Evolutionary conservation across 2,888 invertebrate species (phyloP).

Genomic region (Adelognathus sp.): DNA sequence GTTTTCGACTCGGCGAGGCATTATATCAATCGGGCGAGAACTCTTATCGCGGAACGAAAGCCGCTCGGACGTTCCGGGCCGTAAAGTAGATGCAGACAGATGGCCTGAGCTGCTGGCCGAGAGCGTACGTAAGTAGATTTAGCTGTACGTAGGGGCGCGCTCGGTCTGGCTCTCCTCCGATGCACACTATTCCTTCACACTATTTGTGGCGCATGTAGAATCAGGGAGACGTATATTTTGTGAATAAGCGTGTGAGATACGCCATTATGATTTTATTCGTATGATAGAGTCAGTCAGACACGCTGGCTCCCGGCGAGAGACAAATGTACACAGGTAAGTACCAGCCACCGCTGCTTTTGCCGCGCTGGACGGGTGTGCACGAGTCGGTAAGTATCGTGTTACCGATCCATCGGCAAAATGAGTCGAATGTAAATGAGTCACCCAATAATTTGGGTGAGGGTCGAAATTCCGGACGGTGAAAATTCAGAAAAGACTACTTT

Average conservation of each 20-base stretch:
- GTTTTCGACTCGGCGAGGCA: too few relatives aligned
- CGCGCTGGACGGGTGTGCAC: constrained; percentile 9
- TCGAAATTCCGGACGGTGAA: too few relatives aligned
- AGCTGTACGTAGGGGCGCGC: constrained; percentile 11
- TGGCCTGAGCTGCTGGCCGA: constrained; percentile 24
- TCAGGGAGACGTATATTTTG: too few relatives aligned
- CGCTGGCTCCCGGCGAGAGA: constrained; percentile 9
- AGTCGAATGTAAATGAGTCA: too few relatives aligned
- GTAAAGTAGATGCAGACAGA: constrained; percentile 50
- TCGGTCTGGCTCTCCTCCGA: constrained; percentile 7
- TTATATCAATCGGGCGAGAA: too few relatives aligned
- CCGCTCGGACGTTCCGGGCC: constrained; percentile 33
- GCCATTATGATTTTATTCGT: too few relatives aligned
- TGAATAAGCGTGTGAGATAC: too few relatives aligned
- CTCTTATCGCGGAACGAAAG: constrained; percentile 42
- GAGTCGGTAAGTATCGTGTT: not conserved
- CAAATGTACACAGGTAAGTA: constrained; percentile 44
- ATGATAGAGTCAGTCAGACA: not conserved
- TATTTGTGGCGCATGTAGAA: too few relatives aligned
- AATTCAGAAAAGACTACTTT: too few relatives aligned
- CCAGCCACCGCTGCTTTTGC: too few relatives aligned
- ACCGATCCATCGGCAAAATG: not conserved
- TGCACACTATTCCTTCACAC: too few relatives aligned
- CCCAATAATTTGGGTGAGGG: too few relatives aligned
- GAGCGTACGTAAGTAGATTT: constrained; percentile 43